phyloP scores from a whole-genome alignment of 2,113 vertebrate species.

The Proterorhinus semilunaris region DNA sequence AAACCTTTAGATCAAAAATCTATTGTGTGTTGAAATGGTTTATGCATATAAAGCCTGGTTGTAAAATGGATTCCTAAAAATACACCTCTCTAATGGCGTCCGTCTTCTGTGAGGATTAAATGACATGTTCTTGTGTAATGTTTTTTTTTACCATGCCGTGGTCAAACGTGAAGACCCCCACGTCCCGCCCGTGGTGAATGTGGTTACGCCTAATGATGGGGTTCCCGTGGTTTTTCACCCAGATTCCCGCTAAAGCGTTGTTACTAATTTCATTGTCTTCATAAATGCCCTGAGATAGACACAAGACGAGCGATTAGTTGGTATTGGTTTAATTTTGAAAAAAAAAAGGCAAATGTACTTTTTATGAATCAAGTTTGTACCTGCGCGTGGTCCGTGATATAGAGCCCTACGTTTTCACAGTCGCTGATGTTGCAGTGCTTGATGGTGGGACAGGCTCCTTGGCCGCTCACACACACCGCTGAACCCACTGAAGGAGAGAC shows the following conservation, averaged over 20 bases:
- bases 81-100: too few relatives aligned
- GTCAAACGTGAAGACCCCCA: constrained; percentile 98
- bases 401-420: constrained; percentile 99
- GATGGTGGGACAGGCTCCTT: constrained; percentile 97
- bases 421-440: constrained; percentile 99
- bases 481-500: constrained; percentile 87
- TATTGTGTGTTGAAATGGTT: too few relatives aligned
- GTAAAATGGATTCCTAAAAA: too few relatives aligned
- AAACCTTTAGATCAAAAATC: too few relatives aligned
- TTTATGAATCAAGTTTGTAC: constrained; percentile 51
- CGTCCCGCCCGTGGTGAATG: constrained; percentile 97
- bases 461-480: constrained; percentile 97
- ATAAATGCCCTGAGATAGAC: constrained; percentile 88
- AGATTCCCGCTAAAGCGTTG: constrained; percentile 97
- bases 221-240: constrained; percentile 99
- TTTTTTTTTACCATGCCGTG: constrained; percentile 90
- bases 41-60: too few relatives aligned
- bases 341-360: background rate
- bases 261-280: constrained; percentile 99
- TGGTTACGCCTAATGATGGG: constrained; percentile 99
- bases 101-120: too few relatives aligned
- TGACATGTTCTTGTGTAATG: too few relatives aligned
- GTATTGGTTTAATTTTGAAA: background rate
- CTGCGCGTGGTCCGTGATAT: constrained; percentile 99
- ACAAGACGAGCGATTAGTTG: background rate